Evolutionary conservation across 2,797 vertebrate genomes (phyloP).

Genomic region (Lepilemur septentrionalis): DNA sequence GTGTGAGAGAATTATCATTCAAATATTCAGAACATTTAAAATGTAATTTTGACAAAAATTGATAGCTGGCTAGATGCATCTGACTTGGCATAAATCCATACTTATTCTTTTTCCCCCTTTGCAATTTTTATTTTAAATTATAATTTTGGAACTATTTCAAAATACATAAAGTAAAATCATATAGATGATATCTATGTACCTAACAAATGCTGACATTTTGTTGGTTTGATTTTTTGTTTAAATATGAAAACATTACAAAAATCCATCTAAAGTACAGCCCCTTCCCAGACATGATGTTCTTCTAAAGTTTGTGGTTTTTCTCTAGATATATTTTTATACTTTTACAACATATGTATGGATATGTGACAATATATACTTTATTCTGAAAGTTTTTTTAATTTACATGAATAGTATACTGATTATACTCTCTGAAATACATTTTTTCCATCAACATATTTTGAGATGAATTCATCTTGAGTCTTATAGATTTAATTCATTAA

Average conservation of each 20-base stretch:
- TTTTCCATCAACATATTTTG: neutral
- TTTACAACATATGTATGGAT: neutral
- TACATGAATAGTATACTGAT: neutral
- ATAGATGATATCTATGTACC: neutral
- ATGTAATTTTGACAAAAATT: neutral
- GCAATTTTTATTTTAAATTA: neutral
- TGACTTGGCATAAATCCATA: neutral
- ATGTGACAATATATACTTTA: neutral
- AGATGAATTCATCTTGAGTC: neutral
- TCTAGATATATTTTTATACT: neutral
- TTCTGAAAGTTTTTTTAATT: neutral
- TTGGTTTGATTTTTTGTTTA: neutral
- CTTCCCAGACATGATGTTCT: neutral
- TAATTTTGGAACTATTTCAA: neutral
- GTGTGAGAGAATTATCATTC: neutral
- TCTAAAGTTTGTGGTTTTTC: neutral
- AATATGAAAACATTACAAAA: slow-evolving; percentile 3
- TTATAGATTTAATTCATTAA: neutral
- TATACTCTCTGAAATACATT: slow-evolving; percentile 3
- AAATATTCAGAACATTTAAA: slow-evolving; percentile 27
- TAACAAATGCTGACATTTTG: neutral
- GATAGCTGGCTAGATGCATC: neutral
- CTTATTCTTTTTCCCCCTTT: neutral
- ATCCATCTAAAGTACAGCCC: neutral
- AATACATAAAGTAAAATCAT: neutral